These are phyloP conservation scores for Rhinolophus ferrumequinum DNA, from an alignment of 2,113 vertebrate species.

Conservation along the genomic window DNA sequence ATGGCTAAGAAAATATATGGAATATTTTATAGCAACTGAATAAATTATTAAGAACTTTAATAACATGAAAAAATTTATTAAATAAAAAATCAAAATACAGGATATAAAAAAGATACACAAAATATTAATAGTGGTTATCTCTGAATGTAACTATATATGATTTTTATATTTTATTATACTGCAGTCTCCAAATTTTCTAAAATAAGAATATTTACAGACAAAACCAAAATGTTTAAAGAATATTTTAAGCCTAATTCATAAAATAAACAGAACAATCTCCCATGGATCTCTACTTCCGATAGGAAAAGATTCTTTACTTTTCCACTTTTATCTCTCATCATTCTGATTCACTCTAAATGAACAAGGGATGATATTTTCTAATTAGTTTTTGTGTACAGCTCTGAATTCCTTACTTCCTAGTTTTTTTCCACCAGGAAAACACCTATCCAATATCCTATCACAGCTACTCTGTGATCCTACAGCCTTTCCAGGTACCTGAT, in stretches of 20 bases:
- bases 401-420: not conserved
- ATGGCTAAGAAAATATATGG: constrained; percentile 10
- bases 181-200: not conserved
- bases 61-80: not conserved
- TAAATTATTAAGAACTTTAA: constrained; percentile 43
- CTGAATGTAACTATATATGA: not conserved
- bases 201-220: not conserved
- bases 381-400: not conserved
- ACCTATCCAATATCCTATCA: not conserved
- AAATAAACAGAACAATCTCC: not conserved
- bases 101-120: not conserved
- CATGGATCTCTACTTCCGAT: not conserved
- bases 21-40: not conserved
- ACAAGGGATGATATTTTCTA: not conserved
- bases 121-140: constrained; percentile 2
- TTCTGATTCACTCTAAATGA: not conserved
- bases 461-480: not conserved
- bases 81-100: constrained; percentile 2
- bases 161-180: not conserved
- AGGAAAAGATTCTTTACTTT: not conserved
- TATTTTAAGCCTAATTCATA: not conserved
- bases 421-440: not conserved
- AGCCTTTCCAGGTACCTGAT: not conserved
- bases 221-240: not conserved
- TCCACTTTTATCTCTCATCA: not conserved